Percentiles rank a stretch among this genome's conserved stretches.
These are phyloP conservation scores for Junonia oenone DNA, from an alignment of 2,888 invertebrate genomes.

Conservation along the genomic window DNA sequence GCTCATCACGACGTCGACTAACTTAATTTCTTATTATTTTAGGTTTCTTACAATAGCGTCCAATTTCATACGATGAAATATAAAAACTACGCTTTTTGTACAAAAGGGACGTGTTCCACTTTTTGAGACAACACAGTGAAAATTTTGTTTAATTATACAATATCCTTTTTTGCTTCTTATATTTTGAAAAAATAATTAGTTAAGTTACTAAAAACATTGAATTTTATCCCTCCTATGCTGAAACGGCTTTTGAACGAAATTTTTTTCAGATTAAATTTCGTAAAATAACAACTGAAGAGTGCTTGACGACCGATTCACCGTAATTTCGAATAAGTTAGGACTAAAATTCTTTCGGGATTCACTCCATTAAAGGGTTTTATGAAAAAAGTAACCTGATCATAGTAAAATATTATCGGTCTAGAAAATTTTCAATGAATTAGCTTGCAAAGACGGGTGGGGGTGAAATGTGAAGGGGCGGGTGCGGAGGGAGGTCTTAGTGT, in stretches of 20 bases:
- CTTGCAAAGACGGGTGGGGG: neutral
- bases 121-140: neutral
- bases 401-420: neutral
- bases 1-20: neutral
- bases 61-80: neutral
- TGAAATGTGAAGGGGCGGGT: neutral
- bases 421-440: neutral
- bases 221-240: too few species aligned
- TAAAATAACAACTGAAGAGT: too few species aligned
- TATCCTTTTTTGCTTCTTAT: too few species aligned
- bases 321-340: neutral
- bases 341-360: neutral
- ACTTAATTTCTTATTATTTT: neutral
- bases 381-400: neutral
- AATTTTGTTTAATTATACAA: neutral
- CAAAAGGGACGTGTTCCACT: neutral
- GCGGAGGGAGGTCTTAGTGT: neutral
- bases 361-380: neutral
- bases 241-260: too few species aligned
- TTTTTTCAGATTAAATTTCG: too few species aligned
- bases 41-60: neutral
- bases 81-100: neutral
- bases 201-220: too few species aligned
- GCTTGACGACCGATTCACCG: too few species aligned
- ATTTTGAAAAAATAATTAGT: neutral